Evolutionary conservation across 2,888 invertebrate species (phyloP), one percentile per base, ranked within the genome.

Genomic region (Ecliptopera silaceata): DNA sequence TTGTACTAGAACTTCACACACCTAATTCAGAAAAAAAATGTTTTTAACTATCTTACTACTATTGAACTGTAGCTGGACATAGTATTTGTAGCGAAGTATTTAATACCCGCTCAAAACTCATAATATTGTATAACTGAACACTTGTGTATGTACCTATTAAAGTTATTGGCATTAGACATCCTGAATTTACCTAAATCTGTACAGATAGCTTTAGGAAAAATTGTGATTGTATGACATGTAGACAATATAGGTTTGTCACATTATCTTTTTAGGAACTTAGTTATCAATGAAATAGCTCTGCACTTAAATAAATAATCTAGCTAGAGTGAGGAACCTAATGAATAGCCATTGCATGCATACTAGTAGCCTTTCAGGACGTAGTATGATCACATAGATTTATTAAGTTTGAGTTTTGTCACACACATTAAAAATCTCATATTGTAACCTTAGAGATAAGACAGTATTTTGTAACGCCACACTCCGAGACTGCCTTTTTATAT

Each of bases 401-500:
- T 87, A 89, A 86, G 86, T 88, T 89, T 87, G 86, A 88, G 86
- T 88, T 86, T 80, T 83, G 84, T 88, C 87, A 90, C 83, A 80
- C 88, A 88, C 88, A 88, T 82, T 80, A 82, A 88, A 90, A 91
- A 90, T 90, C 91, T 90, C 89, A 87, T 88, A 82, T 81, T 86
- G 80, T 88, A 88, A 87, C 87, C 83, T 79, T 88, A 88, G 88
- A 73, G 79, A 74, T 90, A 91, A 90, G 90, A 84, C 89, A 85
- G 88, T 90, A 91, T 88, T 61, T 89, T 89, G 84, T 90, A 90
- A 86, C 71, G 80, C 87, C 87, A 89, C 88, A 85, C 88, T 88
- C 88, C 83, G 91, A 90, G 91, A 91, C 91, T 91, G 91, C 91
- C 91, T 90, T 91, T 89, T 91, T 91, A 86, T 86, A 88, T 86